These are phyloP conservation scores for Scomber colias DNA, from an alignment of 2,113 vertebrate species.

Conservation along the genomic window DNA sequence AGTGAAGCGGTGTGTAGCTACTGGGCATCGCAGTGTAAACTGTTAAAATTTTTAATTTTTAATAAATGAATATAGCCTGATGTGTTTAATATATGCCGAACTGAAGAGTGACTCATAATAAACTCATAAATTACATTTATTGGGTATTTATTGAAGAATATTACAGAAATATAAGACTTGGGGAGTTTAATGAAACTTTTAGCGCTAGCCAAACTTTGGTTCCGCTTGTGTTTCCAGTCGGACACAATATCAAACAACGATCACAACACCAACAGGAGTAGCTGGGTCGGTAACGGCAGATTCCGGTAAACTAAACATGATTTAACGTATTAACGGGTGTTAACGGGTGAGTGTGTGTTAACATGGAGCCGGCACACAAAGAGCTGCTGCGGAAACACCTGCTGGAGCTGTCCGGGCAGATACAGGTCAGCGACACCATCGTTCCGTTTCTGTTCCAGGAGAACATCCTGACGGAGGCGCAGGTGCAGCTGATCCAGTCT, in stretches of 20 bases:
- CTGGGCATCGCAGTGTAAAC: no score
- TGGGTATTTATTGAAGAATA: no score
- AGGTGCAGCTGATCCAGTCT: constrained; percentile 90
- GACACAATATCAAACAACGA: constrained; percentile 41
- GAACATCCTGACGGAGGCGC: constrained; percentile 86
- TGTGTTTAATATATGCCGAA: neutral
- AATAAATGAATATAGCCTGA: neutral
- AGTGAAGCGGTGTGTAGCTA: no score
- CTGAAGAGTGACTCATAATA: neutral
- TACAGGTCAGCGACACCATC: constrained; percentile 89
- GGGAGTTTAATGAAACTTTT: no score
- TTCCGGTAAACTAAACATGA: neutral
- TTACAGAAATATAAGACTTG: neutral
- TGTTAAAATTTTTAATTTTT: neutral
- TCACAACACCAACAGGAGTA: no score
- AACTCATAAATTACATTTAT: no score
- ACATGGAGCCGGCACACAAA: constrained; percentile 91
- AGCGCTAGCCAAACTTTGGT: constrained; percentile 14
- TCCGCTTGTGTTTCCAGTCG: constrained; percentile 69
- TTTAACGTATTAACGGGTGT: neutral
- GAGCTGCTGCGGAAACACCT: constrained; percentile 87
- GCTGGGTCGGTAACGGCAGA: no score
- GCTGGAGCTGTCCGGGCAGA: constrained; percentile 87
- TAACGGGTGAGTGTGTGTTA: no score
- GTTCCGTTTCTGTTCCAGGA: constrained; percentile 94